These are phyloP conservation scores for Sesamia nonagrioides DNA, from an alignment of 1,140 invertebrate species.

Conservation along the genomic window DNA sequence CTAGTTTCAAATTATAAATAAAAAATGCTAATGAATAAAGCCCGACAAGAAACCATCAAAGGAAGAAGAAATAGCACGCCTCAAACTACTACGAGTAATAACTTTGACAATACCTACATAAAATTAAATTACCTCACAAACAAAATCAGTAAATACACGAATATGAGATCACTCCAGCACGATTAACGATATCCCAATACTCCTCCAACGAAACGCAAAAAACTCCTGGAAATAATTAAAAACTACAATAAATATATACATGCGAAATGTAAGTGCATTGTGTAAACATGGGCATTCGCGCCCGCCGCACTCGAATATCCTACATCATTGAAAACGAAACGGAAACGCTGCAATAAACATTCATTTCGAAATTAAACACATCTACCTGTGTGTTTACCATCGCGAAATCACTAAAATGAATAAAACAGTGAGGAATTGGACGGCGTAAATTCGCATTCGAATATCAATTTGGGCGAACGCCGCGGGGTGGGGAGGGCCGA, in stretches of 20 bases:
- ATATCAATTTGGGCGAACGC: constrained; percentile 84
- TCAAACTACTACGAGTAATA: no score
- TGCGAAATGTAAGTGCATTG: constrained; percentile 52
- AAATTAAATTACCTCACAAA: background rate
- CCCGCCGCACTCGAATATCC: constrained; percentile 32
- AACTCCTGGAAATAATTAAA: constrained; percentile 44
- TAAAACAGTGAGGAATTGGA: constrained; percentile 85
- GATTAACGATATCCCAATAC: background rate
- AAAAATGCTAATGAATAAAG: no score
- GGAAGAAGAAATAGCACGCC: no score
- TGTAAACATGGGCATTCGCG: constrained; percentile 52
- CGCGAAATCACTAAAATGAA: constrained; percentile 85
- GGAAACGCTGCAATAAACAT: constrained; percentile 84
- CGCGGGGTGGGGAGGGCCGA: constrained; percentile 70
- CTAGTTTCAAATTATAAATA: no score
- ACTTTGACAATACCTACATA: no score
- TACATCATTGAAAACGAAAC: constrained; percentile 77
- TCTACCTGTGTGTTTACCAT: constrained; percentile 84
- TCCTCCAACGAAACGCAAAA: constrained; percentile 14
- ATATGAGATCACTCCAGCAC: background rate
- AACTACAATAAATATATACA: constrained; percentile 51
- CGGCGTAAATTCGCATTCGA: constrained; percentile 84
- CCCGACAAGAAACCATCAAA: no score
- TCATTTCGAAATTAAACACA: constrained; percentile 87
- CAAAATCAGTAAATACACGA: background rate